Evolutionary conservation across 2,888 invertebrate genomes (phyloP), one percentile per base, ranked within the genome.

Genomic region (Noctuana brunneofusca): DNA sequence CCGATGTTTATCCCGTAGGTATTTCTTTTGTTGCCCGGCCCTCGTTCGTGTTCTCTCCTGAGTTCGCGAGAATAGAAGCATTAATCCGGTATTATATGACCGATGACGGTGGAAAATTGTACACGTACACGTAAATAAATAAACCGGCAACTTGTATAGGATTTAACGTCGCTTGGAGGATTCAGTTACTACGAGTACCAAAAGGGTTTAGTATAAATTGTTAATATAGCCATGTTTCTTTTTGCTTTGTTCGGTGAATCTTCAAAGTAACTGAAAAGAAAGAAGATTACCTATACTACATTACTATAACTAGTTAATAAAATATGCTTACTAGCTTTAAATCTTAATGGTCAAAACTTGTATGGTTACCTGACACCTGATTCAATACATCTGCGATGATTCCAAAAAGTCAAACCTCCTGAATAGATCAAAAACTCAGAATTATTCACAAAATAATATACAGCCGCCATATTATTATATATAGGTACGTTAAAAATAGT

Each of bases 61-160:
- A 54, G 63, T 56, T 62, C 64, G 74, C 73, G 75, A 75, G 77
- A 77, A 80, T 77, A 75, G 81, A 79, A 79, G 78, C 75, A 80
- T 80, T 83, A 84, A 79, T 84, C 78, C 78, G 78, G 83, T 79
- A 85, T 87, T 83, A 77, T 75, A 75, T 74, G 83, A 83, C 80
- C 85, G 81, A 86, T 84, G 79, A 77, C 76, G 78, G 76, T 69
- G 72, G 71, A 75, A 76, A 70, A 65, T 73, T 76, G 75, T 71
- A 69, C 56, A 66, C 68, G 69, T 72, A 73, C n/a, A n/a, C 72
- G 65, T 68, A 70, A 64, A 70, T 68, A 67, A 66, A 65, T 69
- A 68, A 63, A 64, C 64, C 54, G 58, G 50, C 49, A 63, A 63
- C 50, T 65, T 56, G 30, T 18, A 56, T 8, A 49, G 24, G 24